Evolutionary conservation across 2,113 vertebrate species (phyloP).

Genomic region (Oreochromis aureus): DNA sequence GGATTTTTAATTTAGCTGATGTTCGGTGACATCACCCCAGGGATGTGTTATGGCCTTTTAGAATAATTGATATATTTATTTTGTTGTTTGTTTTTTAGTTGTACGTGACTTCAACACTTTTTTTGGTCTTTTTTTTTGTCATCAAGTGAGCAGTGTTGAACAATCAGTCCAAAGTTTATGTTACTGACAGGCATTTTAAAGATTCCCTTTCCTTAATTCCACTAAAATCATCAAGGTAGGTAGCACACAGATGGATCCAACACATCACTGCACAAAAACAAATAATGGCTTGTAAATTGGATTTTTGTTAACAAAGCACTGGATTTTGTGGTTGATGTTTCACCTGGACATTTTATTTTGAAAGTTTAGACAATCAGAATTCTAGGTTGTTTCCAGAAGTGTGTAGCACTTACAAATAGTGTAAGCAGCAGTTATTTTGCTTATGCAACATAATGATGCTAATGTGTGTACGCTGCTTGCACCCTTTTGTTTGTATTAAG

Average conservation of each 20-base stretch:
- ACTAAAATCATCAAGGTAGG: neutral
- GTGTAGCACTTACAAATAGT: neutral
- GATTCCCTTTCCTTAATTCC: neutral
- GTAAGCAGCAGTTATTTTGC: neutral
- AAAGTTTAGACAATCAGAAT: neutral
- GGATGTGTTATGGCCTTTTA: constrained; percentile 1
- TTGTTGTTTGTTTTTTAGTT: neutral
- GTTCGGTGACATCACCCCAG: constrained; percentile 46
- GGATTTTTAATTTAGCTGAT: constrained; percentile 36
- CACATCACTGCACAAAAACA: neutral
- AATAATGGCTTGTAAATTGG: neutral
- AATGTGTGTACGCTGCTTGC: neutral
- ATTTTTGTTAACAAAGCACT: neutral
- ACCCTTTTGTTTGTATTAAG: neutral
- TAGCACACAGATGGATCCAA: accelerated
- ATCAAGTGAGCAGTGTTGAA: neutral
- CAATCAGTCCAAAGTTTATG: neutral
- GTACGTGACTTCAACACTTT: neutral
- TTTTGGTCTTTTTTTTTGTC: neutral
- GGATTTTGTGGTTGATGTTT: neutral
- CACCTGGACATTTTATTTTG: neutral
- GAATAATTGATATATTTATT: neutral
- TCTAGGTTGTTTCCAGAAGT: neutral
- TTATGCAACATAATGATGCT: neutral
- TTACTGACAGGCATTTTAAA: neutral